phyloP scores from a whole-genome alignment of 2,113 vertebrate genomes.

The Gadus macrocephalus region DNA sequence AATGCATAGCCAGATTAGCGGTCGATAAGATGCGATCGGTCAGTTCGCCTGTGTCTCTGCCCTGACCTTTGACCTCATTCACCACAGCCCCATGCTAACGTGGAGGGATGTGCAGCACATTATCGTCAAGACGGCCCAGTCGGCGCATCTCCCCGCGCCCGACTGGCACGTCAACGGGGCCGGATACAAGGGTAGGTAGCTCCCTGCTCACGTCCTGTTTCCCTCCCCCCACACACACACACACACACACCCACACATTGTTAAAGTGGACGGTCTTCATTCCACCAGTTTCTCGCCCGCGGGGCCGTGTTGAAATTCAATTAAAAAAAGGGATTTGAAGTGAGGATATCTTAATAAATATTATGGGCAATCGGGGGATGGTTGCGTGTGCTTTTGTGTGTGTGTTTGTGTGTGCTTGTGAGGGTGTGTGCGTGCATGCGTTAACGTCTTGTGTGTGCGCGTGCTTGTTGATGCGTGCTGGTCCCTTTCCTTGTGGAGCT shows the following conservation, averaged over 20 bases:
- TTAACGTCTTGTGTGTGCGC: neutral
- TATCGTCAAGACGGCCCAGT: constrained; percentile 88
- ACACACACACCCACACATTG: neutral
- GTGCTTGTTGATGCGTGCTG: neutral
- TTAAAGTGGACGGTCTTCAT: too few relatives aligned
- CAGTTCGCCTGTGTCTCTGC: constrained; percentile 11
- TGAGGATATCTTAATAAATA: too few relatives aligned
- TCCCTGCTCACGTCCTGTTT: neutral
- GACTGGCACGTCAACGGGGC: constrained; percentile 95
- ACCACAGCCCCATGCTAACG: constrained; percentile 84
- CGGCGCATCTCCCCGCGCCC: constrained; percentile 82
- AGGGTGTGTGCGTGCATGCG: too few relatives aligned
- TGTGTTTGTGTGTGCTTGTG: too few relatives aligned
- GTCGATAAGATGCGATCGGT: constrained; percentile 7
- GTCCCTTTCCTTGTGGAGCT: neutral
- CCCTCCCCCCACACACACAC: neutral
- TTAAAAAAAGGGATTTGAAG: too few relatives aligned
- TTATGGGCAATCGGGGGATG: too few relatives aligned
- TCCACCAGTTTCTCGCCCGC: too few relatives aligned
- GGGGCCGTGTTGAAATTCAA: too few relatives aligned
- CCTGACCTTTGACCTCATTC: constrained; percentile 7
- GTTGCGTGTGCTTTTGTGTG: too few relatives aligned
- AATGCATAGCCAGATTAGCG: constrained; percentile 13
- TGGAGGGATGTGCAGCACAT: constrained; percentile 98
- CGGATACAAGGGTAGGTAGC: constrained; percentile 85